Evolutionary conservation across 2,888 invertebrate genomes (phyloP).

Genomic region (Scaptodrosophila latifasciaeformis): DNA sequence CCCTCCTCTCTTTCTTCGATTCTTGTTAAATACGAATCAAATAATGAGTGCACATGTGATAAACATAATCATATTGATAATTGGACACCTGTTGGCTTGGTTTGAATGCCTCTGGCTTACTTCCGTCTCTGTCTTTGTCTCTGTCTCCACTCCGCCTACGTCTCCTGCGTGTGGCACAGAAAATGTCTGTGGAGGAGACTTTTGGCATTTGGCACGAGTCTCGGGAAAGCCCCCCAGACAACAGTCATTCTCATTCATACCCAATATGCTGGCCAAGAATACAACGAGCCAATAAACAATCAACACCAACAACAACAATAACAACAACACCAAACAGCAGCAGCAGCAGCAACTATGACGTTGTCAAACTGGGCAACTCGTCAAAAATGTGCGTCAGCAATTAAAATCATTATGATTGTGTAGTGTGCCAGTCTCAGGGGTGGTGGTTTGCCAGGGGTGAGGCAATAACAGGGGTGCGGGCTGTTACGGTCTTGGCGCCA

Average conservation of each 20-base stretch:
- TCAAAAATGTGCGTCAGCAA: conserved; percentile 72
- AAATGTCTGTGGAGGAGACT: conserved; percentile 3
- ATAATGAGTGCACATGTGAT: conserved; percentile 15
- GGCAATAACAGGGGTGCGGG: conserved; percentile 4
- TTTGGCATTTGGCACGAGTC: conserved; percentile 19
- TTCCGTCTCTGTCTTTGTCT: too few relatives aligned
- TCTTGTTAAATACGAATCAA: conserved; percentile 23
- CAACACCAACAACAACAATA: too few relatives aligned
- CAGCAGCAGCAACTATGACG: conserved; percentile 51
- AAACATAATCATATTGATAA: conserved; percentile 49
- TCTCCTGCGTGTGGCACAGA: too few relatives aligned
- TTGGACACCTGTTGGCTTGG: conserved; percentile 59
- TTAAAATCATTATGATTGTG: conserved; percentile 66
- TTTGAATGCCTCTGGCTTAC: conserved; percentile 20
- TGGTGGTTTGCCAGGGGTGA: conserved; percentile 37
- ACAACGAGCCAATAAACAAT: conserved; percentile 64
- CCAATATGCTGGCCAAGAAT: conserved; percentile 49
- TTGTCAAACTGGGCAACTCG: conserved; percentile 67
- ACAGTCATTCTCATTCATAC: too few relatives aligned
- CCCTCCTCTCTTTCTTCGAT: too few relatives aligned
- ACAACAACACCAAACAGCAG: too few relatives aligned
- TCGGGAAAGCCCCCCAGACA: conserved; percentile 32
- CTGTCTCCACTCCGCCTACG: too few relatives aligned
- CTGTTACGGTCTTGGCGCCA: conserved; percentile 22
- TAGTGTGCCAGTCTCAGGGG: conserved; percentile 28